phyloP scores from a whole-genome alignment of 1,140 invertebrate species.

The Prorops nasuta region DNA sequence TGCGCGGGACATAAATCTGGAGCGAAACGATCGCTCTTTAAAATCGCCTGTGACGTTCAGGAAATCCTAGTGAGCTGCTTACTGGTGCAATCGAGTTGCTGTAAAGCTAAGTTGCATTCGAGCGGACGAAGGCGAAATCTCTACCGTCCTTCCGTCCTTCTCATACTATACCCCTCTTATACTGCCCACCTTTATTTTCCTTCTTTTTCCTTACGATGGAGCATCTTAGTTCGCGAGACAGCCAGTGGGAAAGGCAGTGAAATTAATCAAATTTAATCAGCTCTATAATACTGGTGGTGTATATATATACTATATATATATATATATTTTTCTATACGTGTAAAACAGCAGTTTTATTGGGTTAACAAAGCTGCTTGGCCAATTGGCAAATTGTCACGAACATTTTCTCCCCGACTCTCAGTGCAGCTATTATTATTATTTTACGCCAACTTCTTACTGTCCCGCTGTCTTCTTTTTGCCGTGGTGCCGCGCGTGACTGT shows the following conservation, averaged over 20 bases:
- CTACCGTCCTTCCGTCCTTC: no score
- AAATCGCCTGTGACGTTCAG: slow-evolving; percentile 7
- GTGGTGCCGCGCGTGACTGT: slow-evolving; percentile 1
- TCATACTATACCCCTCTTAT: no score
- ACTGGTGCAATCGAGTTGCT: slow-evolving; percentile 15
- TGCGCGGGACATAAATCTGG: slow-evolving; percentile 9
- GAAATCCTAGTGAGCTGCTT: slow-evolving; percentile 11
- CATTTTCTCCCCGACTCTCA: slow-evolving; percentile 7
- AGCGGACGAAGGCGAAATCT: no score
- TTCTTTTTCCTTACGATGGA: no score
- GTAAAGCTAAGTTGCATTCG: no score
- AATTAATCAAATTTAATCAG: no score
- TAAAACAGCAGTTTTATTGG: slow-evolving; percentile 33
- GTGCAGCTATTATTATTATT: slow-evolving; percentile 19
- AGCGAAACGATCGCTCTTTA: slow-evolving; percentile 3
- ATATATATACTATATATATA: no score
- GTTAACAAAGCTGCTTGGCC: slow-evolving; percentile 33
- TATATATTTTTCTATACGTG: no score
- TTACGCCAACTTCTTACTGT: not conserved
- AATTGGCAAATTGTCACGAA: slow-evolving; percentile 37
- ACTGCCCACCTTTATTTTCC: no score
- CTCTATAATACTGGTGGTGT: no score
- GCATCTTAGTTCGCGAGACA: no score
- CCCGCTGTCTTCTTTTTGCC: not conserved
- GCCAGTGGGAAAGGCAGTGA: no score